These are phyloP conservation scores for Drosophila anceps DNA, from an alignment of 2,888 invertebrate species.

Conservation along the genomic window DNA sequence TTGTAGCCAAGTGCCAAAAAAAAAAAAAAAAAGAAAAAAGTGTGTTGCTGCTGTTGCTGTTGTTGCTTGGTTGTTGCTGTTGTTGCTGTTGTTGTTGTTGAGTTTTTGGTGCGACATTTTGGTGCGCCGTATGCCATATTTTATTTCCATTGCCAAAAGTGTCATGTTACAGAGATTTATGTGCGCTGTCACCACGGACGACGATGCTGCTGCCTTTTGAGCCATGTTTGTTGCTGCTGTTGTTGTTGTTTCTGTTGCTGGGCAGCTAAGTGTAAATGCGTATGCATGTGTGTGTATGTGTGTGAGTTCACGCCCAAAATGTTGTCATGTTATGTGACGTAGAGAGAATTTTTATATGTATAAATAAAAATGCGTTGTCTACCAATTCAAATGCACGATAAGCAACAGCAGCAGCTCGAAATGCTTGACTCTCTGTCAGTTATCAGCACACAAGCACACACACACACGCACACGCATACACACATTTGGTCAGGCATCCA, in stretches of 20 bases:
- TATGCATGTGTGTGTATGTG: conserved; percentile 25
- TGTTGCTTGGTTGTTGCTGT: conserved; percentile 24
- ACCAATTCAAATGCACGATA: conserved; percentile 75
- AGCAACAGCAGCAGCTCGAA: conserved; percentile 47
- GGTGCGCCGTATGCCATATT: conserved; percentile 83
- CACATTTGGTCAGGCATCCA: conserved; percentile 40
- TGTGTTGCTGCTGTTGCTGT: conserved; percentile 34
- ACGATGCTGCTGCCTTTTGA: conserved; percentile 66
- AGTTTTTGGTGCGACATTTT: conserved; percentile 81
- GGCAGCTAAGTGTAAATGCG: conserved; percentile 20
- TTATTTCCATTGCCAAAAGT: conserved; percentile 85
- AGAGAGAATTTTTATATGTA: conserved; percentile 58
- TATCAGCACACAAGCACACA: conserved; percentile 58
- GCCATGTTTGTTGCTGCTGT: conserved; percentile 56
- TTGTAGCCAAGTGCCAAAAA: conserved; percentile 50
- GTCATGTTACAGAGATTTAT: conserved; percentile 85
- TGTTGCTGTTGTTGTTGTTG: conserved; percentile 38
- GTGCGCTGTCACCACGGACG: conserved; percentile 76
- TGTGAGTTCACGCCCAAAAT: conserved; percentile 74
- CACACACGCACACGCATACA: conserved; percentile 9
- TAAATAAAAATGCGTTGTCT: conserved; percentile 66
- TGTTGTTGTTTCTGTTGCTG: conserved; percentile 24
- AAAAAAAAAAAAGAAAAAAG: not conserved
- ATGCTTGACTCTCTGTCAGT: conserved; percentile 57
- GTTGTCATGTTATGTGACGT: conserved; percentile 74